These are phyloP conservation scores for Tetragnatha versicolor DNA, from an alignment of 1,140 invertebrate species.

Conservation along the genomic window DNA sequence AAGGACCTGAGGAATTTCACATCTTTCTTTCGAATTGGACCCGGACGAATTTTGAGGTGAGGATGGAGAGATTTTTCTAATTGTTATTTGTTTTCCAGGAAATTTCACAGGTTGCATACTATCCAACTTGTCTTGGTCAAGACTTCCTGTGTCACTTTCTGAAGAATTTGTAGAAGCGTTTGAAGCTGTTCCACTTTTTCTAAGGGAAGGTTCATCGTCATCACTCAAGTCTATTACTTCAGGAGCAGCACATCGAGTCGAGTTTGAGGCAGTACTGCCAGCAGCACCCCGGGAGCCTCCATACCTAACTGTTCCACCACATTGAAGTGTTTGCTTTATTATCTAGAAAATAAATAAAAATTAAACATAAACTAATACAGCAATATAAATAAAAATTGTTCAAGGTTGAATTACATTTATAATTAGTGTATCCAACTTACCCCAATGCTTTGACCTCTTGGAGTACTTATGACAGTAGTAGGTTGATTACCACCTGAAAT, in stretches of 20 bases:
- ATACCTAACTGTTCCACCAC: conserved; percentile 55
- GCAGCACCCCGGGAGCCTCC: conserved; percentile 36
- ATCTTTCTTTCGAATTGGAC: conserved; percentile 36
- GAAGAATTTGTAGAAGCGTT: conserved; percentile 43
- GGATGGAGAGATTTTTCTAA: conserved; percentile 31
- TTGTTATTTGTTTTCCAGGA: conserved; percentile 54
- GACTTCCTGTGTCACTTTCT: conserved; percentile 36
- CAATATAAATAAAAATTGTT: neutral
- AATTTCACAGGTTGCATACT: neutral
- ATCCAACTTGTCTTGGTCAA: conserved; percentile 34
- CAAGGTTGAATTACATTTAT: neutral
- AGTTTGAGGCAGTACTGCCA: conserved; percentile 20
- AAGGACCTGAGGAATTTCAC: conserved; percentile 45
- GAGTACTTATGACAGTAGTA: conserved; percentile 36
- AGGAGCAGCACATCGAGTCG: conserved; percentile 28
- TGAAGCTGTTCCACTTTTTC: conserved; percentile 24
- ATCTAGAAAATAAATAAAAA: conserved; percentile 39
- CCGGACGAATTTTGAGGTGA: conserved; percentile 10
- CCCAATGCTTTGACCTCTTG: conserved; percentile 51
- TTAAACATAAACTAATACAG: neutral
- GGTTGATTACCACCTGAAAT: conserved; percentile 27
- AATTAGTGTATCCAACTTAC: conserved; percentile 12
- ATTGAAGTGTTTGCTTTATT: conserved; percentile 52
- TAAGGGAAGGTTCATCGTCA: conserved; percentile 43
- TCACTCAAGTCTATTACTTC: conserved; percentile 55